A percentile compares a stretch with the other conserved stretches of the same genome.
phyloP scores from a whole-genome alignment of 1,140 invertebrate genomes.

The Pseudomyrmex sp. region DNA sequence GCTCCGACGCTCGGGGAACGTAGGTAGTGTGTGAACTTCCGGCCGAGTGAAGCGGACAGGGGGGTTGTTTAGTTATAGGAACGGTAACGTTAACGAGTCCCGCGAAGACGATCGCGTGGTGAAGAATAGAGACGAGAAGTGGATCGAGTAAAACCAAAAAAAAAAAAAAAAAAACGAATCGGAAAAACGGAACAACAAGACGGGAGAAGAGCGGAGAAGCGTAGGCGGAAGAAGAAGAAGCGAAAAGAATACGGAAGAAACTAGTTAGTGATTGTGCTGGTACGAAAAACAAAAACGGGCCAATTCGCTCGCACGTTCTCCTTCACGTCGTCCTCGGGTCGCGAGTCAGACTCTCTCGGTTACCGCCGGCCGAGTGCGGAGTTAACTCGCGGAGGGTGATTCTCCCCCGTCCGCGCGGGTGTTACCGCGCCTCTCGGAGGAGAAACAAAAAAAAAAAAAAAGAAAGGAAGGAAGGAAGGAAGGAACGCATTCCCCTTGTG shows the following conservation, averaged over 20 bases:
- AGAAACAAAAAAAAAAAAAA: neutral
- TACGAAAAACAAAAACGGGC: slow-evolving; percentile 57
- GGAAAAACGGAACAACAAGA: neutral
- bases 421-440: slow-evolving; percentile 38
- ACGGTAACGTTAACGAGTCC: slow-evolving; percentile 41
- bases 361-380: slow-evolving; percentile 37
- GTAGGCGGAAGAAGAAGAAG: slow-evolving; percentile 10
- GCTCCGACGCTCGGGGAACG: slow-evolving; percentile 82
- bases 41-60: slow-evolving; percentile 77
- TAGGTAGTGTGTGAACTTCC: slow-evolving; percentile 83
- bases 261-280: slow-evolving; percentile 58
- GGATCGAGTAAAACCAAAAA: neutral
- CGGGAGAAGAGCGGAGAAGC: slow-evolving; percentile 15
- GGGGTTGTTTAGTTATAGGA: slow-evolving; percentile 50
- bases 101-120: slow-evolving; percentile 19
- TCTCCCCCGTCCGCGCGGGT: slow-evolving; percentile 43
- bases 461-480: neutral
- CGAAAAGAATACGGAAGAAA: slow-evolving; percentile 48
- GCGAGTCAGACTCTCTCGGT: slow-evolving; percentile 6
- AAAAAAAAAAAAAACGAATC: neutral
- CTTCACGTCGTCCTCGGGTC: neutral
- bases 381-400: slow-evolving; percentile 44
- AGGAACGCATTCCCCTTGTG: slow-evolving; percentile 16
- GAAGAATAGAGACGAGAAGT: slow-evolving; percentile 15
- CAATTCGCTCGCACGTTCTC: slow-evolving; percentile 25